A percentile compares a stretch with the other conserved stretches of the same genome.
Evolutionary conservation across 2,888 invertebrate genomes (phyloP).

Genomic region (Drosophila testacea): DNA sequence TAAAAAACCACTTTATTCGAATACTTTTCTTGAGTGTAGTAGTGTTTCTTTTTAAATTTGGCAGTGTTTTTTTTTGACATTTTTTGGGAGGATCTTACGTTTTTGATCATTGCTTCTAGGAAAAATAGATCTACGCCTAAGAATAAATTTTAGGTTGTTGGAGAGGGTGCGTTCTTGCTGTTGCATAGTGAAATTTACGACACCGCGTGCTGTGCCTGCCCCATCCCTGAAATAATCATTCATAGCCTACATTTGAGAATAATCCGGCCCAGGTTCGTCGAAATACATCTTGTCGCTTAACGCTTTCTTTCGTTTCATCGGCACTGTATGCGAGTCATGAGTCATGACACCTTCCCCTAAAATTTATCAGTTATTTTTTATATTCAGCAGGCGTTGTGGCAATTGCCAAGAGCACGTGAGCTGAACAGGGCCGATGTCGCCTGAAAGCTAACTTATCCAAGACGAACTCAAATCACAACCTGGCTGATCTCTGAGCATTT

Average conservation of each 20-base stretch:
- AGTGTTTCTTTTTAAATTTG: too few species aligned
- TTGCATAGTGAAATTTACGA: too few species aligned
- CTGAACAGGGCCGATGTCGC: conserved; percentile 12
- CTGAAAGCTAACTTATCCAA: not conserved
- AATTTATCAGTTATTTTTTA: conserved; percentile 68
- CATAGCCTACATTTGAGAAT: conserved; percentile 7
- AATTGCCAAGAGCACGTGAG: conserved; percentile 54
- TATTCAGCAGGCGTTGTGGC: conserved; percentile 59
- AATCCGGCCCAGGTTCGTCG: not conserved
- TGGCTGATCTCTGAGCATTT: conserved; percentile 27
- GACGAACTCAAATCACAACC: conserved; percentile 32
- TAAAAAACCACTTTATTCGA: too few species aligned
- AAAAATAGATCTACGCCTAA: too few species aligned
- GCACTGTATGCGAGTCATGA: conserved; percentile 40
- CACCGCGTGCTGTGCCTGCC: not conserved
- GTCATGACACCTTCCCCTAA: conserved; percentile 46
- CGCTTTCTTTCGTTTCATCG: not conserved
- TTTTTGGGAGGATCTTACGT: too few species aligned
- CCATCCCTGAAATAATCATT: not conserved
- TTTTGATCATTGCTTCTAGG: too few species aligned
- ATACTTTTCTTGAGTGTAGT: too few species aligned
- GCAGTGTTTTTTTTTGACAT: too few species aligned
- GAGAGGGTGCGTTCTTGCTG: too few species aligned
- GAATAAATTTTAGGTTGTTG: too few species aligned
- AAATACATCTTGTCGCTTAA: not conserved